Conservation (phyloP, 2,888 invertebrate species). For the Ectemnius cavifrons region DNA sequence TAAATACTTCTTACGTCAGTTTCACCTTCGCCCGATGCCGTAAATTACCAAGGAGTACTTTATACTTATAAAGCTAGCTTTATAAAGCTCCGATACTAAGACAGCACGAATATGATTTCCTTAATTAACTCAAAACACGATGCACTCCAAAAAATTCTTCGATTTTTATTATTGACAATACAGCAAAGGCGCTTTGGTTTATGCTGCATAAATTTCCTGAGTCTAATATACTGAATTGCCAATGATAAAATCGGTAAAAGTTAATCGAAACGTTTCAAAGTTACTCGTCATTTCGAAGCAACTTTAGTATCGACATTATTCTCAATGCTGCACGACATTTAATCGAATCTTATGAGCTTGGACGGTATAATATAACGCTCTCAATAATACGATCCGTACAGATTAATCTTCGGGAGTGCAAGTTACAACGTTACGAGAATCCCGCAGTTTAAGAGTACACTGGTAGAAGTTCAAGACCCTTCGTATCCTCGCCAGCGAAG, state of each 20-base stretch:
- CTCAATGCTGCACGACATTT: too few relatives aligned
- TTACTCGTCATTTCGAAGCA: too few relatives aligned
- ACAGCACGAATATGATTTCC: conserved; percentile 37
- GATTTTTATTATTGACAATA: background rate
- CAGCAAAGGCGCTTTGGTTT: too few relatives aligned
- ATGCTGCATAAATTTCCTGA: too few relatives aligned
- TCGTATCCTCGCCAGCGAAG: conserved; percentile 24
- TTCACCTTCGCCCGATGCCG: conserved; percentile 43
- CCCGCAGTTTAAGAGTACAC: background rate
- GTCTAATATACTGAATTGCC: too few relatives aligned
- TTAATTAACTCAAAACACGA: conserved; percentile 33
- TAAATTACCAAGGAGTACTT: conserved; percentile 32
- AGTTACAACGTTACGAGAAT: background rate
- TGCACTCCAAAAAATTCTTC: background rate
- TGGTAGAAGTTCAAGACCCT: background rate
- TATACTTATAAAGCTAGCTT: conserved; percentile 27
- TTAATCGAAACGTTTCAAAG: too few relatives aligned
- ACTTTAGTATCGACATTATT: too few relatives aligned
- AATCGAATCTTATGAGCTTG: too few relatives aligned
- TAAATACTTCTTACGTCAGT: conserved; percentile 69
- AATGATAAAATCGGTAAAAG: too few relatives aligned
- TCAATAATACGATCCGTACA: too few relatives aligned
- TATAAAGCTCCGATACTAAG: conserved; percentile 46
- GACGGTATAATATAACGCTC: too few relatives aligned
- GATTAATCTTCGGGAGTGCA: too few relatives aligned